Base-by-base conservation (phyloP, 2,888 invertebrate species). In the Tachystola acroxantha region DNA sequence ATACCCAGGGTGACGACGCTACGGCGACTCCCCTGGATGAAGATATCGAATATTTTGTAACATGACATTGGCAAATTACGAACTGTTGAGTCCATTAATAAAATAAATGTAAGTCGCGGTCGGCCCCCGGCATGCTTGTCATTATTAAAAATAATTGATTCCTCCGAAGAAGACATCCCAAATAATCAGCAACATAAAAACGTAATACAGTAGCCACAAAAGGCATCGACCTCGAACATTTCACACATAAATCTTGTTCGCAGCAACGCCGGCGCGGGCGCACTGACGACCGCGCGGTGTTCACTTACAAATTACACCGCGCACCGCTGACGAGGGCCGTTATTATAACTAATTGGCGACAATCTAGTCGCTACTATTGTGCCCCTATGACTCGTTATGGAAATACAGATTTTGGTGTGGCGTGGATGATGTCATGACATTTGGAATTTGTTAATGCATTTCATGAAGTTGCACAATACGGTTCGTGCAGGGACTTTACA, bases 281-380 rank as follows among this genome's bases (percentile, higher is more conserved):
- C 42, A 44, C 42, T 46, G 40, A 32, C 41, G 32, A 28, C 33
- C 44, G 47, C 45, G 43, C 41, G 38, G 33, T 58, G 63, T 57
- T 58, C 57, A 55, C 56, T 59, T 70, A 72, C 79, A 81, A 78
- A 80, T 80, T 78, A 74, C 76, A 60, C 57, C 64, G 63, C 65
- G 70, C 64, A 65, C 65, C 56, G 63, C 65, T 62, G 62, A 57
- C 57, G 65, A 65, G 67, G 63, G 70, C 72, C 69, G 74, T 72
- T 74, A 85, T 82, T 82, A 78, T 67, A 71, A 69, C 75, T 84
- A 84, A 84, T 85, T 84, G 82, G 73, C 70, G 73, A 78, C 82
- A 81, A 81, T 82, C 79, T 78, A 69, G 60, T 60, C 56, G 46
- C 67, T 69, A 20, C 34, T 67, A n/a, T 66, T 65, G 60, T 67